phyloP scores from a whole-genome alignment of 2,888 invertebrate species.

The Fabriciana adippe region DNA sequence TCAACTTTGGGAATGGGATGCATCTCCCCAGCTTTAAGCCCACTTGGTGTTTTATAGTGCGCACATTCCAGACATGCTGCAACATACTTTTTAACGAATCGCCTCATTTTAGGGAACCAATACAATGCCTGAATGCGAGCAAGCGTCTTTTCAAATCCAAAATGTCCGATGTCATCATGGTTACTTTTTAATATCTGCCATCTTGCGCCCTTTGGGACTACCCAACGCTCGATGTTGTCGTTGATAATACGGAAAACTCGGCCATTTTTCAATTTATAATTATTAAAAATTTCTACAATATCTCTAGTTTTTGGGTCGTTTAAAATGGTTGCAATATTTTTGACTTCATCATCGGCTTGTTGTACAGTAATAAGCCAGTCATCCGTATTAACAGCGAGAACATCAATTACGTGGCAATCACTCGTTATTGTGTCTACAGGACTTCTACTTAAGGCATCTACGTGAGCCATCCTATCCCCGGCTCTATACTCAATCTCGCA shows the following conservation, averaged over 20 bases:
- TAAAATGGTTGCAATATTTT: no score
- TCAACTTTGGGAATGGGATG: conserved; percentile 58
- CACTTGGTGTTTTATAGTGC: conserved; percentile 46
- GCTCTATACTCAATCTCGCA: conserved; percentile 49
- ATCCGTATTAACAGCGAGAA: conserved; percentile 10
- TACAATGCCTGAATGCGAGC: conserved; percentile 46
- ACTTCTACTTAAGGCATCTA: conserved; percentile 45
- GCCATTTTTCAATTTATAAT: conserved; percentile 20
- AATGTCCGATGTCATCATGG: conserved; percentile 59
- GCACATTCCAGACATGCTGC: conserved; percentile 57
- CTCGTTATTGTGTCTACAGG: conserved; percentile 3
- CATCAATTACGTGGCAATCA: background rate
- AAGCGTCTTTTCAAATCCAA: conserved; percentile 52
- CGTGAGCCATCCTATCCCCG: conserved; percentile 46
- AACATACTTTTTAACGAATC: conserved; percentile 57
- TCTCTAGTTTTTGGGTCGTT: no score
- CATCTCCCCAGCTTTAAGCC: conserved; percentile 47
- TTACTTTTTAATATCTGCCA: conserved; percentile 48
- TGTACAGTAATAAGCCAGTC: conserved; percentile 39
- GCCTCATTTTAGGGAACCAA: conserved; percentile 59
- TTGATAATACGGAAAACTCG: conserved; percentile 30
- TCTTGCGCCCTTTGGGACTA: conserved; percentile 48
- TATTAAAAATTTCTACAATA: no score
- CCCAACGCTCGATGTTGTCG: conserved; percentile 21
- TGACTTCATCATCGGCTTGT: no score